phyloP scores from a whole-genome alignment of 2,113 vertebrate genomes.

The Pica pica region DNA sequence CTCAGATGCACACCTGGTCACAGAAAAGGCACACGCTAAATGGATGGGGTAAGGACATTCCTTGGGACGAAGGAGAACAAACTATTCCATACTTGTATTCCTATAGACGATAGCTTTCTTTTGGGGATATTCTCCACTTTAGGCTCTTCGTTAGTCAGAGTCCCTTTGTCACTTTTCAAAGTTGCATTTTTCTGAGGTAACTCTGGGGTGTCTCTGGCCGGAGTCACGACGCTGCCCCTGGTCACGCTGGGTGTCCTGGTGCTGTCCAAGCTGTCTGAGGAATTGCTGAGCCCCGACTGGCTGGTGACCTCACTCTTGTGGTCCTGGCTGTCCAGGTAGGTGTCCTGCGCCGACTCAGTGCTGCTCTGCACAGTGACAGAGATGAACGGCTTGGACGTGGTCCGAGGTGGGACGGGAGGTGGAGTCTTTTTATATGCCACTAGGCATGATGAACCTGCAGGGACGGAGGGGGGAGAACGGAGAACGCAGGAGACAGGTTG shows the following conservation, averaged over 20 bases:
- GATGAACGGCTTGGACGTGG: conserved; percentile 97
- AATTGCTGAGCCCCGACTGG: conserved; percentile 96
- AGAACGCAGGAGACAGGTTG: background rate
- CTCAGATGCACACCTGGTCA: conserved; percentile 41
- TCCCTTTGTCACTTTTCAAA: conserved; percentile 81
- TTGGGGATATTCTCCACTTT: conserved; percentile 81
- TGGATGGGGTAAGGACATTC: background rate
- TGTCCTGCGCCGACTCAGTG: conserved; percentile 97
- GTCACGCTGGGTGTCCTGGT: conserved; percentile 90
- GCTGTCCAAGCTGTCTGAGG: conserved; percentile 96
- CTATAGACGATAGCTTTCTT: conserved; percentile 96
- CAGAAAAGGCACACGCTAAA: conserved; percentile 39
- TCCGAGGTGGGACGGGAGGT: conserved; percentile 94
- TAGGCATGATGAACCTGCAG: conserved; percentile 91
- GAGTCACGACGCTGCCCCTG: conserved; percentile 70
- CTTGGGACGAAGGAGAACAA: conserved; percentile 54
- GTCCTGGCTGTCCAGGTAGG: conserved; percentile 94
- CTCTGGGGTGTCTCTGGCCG: conserved; percentile 80
- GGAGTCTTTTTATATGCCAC: conserved; percentile 96
- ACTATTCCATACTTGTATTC: conserved; percentile 89
- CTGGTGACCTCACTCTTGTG: conserved; percentile 93
- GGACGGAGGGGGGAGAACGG: background rate
- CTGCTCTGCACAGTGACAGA: conserved; percentile 99
- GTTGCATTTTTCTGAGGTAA: conserved; percentile 78
- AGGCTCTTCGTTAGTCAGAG: conserved; percentile 80